Percentiles rank a stretch among this genome's conserved stretches.
Evolutionary conservation across 2,113 vertebrate species (phyloP).

Genomic region (Chaenocephalus aceratus): DNA sequence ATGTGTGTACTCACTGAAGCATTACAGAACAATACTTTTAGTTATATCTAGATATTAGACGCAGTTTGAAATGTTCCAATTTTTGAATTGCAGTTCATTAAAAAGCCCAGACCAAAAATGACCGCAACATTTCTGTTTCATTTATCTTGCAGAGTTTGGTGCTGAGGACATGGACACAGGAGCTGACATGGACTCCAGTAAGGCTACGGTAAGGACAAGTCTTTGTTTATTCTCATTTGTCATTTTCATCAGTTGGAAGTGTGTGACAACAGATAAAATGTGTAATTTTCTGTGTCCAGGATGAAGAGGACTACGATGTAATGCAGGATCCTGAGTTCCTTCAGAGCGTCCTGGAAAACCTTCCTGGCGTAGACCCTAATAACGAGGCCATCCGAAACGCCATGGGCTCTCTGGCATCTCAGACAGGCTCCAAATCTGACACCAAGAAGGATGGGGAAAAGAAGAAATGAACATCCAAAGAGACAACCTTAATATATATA

Average conservation of each 20-base stretch:
- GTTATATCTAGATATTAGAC: background rate
- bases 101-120: background rate
- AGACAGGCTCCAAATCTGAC: constrained; percentile 85
- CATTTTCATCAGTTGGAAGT: constrained; percentile 49
- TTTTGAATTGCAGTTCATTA: background rate
- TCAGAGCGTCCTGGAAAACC: constrained; percentile 96
- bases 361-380: constrained; percentile 96
- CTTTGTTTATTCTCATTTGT: background rate
- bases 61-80: background rate
- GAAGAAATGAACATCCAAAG: constrained; percentile 79
- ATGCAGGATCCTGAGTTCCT: constrained; percentile 99
- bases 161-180: constrained; percentile 88
- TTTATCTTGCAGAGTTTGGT: constrained; percentile 86
- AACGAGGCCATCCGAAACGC: constrained; percentile 98
- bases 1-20: background rate
- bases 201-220: constrained; percentile 62
- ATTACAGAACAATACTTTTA: background rate
- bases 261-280: constrained; percentile 52
- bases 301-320: constrained; percentile 97
- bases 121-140: background rate
- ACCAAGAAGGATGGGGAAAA: constrained; percentile 91
- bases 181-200: constrained; percentile 86
- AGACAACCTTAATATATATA: constrained; percentile 19
- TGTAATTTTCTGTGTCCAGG: constrained; percentile 77
- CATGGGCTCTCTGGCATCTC: constrained; percentile 93